Evolutionary conservation across 1,140 invertebrate genomes (phyloP).

Genomic region (Trinorchestia longiramus): DNA sequence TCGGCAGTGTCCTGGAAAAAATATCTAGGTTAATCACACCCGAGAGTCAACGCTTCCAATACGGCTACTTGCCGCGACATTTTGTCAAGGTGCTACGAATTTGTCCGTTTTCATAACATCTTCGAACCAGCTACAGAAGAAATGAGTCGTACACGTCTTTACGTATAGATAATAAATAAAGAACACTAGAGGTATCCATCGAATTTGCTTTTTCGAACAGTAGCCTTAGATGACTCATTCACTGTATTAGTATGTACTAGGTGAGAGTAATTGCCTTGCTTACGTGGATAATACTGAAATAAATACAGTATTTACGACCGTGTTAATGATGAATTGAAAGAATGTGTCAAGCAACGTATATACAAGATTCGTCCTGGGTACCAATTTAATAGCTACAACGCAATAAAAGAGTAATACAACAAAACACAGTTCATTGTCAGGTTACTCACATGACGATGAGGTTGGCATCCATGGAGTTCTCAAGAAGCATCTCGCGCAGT

Average conservation of each 20-base stretch:
- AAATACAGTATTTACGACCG: not conserved
- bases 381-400: not conserved
- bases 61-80: not conserved
- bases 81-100: not conserved
- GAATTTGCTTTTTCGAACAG: not conserved
- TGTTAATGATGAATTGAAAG: not conserved
- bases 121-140: not conserved
- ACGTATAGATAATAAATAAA: not conserved
- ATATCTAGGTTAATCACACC: not conserved
- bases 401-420: not conserved
- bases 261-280: no score
- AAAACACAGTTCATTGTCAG: not conserved
- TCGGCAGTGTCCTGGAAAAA: slow-evolving; percentile 83
- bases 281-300: not conserved
- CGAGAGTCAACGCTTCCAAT: not conserved
- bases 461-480: slow-evolving; percentile 87
- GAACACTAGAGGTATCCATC: no score
- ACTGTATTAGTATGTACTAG: not conserved
- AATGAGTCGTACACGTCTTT: not conserved
- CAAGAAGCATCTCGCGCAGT: slow-evolving; percentile 85
- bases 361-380: not conserved
- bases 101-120: not conserved
- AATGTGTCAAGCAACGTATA: not conserved
- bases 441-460: slow-evolving; percentile 88
- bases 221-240: not conserved